Evolutionary conservation across 2,797 vertebrate genomes (phyloP), one percentile per base, ranked within the genome.

Genomic region (Rousettus madagascariensis): DNA sequence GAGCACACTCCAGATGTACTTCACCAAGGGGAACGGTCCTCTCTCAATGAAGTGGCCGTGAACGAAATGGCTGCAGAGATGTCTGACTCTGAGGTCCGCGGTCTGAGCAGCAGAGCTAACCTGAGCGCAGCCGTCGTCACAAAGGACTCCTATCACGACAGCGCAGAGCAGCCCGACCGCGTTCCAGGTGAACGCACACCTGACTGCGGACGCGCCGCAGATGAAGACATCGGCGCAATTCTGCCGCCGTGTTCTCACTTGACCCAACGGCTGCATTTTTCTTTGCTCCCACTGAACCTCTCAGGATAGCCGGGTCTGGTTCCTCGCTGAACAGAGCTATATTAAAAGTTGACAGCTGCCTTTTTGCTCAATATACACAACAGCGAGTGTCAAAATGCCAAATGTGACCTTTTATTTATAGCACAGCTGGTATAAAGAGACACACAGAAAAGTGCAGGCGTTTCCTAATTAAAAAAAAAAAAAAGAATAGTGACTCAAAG

Each of bases 331-430:
- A 84, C 8, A 84, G 87, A 84, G 91, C 97, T 97, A 96, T 97
- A 97, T 97, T 98, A 97, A 96, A 97, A 97, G 92, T 91, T 86
- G 95, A 86, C 97, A 97, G 97, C 96, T 98, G 97, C 78, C 86
- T 95, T 97, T 96, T 59, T 92, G 59, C 96, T 98, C 94, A 95
- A 91, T 95, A 97, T 88, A 96, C 4, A 93, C 59, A 97, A 91
- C 12, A 68, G 83, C 96, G 97, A 97, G 66, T 96, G 96, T 94
- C 95, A 96, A 96, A 96, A 97, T 96, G 86, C 93, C 97, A 97
- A 96, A 97, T 96, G 96, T 86, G 90, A 95, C 69, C 88, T 96
- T 97, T 96, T 97, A 98, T 97, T 97, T 97, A 97, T 97, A 97
- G 96, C 74, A 63, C 90, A 86, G 84, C 88, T 90, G 71, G 66